Evolutionary conservation across 2,113 vertebrate species (phyloP).

Genomic region (Platichthys stellatus): DNA sequence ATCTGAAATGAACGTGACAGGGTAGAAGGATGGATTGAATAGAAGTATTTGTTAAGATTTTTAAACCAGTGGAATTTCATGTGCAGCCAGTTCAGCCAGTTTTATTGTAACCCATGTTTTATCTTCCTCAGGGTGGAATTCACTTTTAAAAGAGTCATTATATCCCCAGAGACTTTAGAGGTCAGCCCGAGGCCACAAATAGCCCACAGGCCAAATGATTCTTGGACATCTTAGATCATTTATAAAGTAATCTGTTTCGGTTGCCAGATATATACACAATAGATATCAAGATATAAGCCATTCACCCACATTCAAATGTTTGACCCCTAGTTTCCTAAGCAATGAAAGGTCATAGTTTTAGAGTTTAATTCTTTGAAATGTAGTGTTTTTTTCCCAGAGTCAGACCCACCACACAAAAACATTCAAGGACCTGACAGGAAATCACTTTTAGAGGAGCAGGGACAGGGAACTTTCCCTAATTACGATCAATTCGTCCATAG

Average conservation of each 20-base stretch:
- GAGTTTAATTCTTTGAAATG: neutral
- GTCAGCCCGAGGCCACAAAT: constrained; percentile 10
- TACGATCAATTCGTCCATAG: constrained; percentile 17
- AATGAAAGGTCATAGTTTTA: neutral
- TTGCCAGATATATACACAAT: constrained; percentile 11
- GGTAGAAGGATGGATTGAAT: neutral
- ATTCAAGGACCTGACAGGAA: constrained; percentile 49
- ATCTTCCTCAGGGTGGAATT: constrained; percentile 21
- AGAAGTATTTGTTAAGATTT: constrained; percentile 28
- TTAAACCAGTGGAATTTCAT: constrained; percentile 14
- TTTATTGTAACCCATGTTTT: constrained; percentile 3
- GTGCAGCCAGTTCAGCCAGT: neutral
- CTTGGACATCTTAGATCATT: constrained; percentile 19
- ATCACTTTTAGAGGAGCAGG: constrained; percentile 34
- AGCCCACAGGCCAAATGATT: constrained; percentile 27
- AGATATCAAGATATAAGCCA: neutral
- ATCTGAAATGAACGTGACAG: neutral
- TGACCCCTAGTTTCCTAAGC: neutral
- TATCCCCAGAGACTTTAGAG: constrained; percentile 20
- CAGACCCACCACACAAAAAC: constrained; percentile 3
- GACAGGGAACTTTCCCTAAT: constrained; percentile 15
- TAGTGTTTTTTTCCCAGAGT: neutral
- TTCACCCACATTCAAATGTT: constrained; percentile 10
- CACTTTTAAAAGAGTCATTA: constrained; percentile 22
- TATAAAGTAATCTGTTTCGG: constrained; percentile 12